Evolutionary conservation across 1,140 invertebrate genomes (phyloP).

Genomic region (Andrena cerasifolii): DNA sequence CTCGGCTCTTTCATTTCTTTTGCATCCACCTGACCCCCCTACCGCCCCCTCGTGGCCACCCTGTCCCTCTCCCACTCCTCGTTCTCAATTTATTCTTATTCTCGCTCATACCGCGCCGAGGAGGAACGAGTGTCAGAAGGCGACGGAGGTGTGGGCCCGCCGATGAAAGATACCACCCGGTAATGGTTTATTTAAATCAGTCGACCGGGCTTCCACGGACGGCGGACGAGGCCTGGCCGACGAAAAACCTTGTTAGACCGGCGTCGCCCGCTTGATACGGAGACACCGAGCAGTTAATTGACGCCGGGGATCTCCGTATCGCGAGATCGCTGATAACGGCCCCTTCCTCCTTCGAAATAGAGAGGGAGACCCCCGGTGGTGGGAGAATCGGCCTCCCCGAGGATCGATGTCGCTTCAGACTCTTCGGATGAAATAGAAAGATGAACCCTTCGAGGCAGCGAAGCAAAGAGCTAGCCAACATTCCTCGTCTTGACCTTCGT

Average conservation of each 20-base stretch:
- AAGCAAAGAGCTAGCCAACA: too few relatives aligned
- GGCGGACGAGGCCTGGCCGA: slow-evolving; percentile 17
- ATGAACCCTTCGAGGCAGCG: background rate
- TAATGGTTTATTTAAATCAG: slow-evolving; percentile 76
- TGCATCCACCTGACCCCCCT: background rate
- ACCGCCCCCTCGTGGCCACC: too few relatives aligned
- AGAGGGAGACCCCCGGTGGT: background rate
- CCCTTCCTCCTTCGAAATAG: background rate
- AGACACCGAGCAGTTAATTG: slow-evolving; percentile 67
- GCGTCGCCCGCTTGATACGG: slow-evolving; percentile 60
- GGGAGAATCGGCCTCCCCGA: background rate
- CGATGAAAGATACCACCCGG: slow-evolving; percentile 73
- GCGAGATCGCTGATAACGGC: slow-evolving; percentile 31
- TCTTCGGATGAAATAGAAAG: slow-evolving; percentile 35
- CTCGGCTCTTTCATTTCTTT: background rate
- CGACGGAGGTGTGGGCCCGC: slow-evolving; percentile 65
- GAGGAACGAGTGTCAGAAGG: slow-evolving; percentile 65
- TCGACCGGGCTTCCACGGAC: slow-evolving; percentile 32
- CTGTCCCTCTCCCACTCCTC: background rate
- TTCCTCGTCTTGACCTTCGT: too few relatives aligned
- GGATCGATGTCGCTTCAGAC: background rate
- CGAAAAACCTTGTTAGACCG: slow-evolving; percentile 69
- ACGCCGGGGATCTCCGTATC: slow-evolving; percentile 56
- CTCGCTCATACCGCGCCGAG: background rate
- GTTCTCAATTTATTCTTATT: slow-evolving; percentile 26